Percentiles rank a stretch among this genome's conserved stretches.
phyloP scores from a whole-genome alignment of 2,888 invertebrate species.

The Chirona hameri region DNA sequence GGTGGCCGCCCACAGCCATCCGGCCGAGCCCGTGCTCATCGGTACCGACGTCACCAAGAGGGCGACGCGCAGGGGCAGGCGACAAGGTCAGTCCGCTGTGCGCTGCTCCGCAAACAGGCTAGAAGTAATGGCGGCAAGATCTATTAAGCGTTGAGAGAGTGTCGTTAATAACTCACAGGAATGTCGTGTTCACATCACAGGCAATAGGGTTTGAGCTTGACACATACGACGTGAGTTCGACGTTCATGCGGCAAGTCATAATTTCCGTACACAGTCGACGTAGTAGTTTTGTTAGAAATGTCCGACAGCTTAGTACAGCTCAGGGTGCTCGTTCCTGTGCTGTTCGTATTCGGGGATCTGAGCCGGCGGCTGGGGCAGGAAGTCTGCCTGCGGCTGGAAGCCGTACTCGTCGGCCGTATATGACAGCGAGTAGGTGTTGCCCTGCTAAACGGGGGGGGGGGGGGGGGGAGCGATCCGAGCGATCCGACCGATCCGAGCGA shows the following conservation, averaged over 20 bases:
- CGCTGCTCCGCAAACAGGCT: background rate
- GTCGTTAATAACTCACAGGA: too few relatives aligned
- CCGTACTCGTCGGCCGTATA: background rate
- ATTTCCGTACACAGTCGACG: too few relatives aligned
- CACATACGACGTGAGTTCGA: too few relatives aligned
- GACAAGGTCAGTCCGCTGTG: background rate
- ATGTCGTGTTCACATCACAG: too few relatives aligned
- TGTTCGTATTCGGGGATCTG: constrained; percentile 3
- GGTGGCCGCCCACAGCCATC: background rate
- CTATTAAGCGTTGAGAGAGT: too few relatives aligned
- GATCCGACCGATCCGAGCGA: too few relatives aligned
- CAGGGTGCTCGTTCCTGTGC: background rate
- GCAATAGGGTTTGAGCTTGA: too few relatives aligned
- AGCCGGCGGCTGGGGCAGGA: background rate
- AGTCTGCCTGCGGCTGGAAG: background rate
- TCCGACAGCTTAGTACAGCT: constrained; percentile 5
- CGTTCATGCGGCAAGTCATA: too few relatives aligned
- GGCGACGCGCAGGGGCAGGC: background rate
- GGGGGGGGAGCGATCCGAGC: too few relatives aligned
- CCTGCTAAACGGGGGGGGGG: too few relatives aligned
- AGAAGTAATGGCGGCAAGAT: too few relatives aligned
- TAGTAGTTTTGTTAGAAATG: background rate
- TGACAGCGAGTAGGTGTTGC: constrained; percentile 4
- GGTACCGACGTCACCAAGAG: background rate
- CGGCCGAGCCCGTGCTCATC: background rate